These are phyloP conservation scores for Morone saxatilis DNA, from an alignment of 2,113 vertebrate species.

Conservation along the genomic window DNA sequence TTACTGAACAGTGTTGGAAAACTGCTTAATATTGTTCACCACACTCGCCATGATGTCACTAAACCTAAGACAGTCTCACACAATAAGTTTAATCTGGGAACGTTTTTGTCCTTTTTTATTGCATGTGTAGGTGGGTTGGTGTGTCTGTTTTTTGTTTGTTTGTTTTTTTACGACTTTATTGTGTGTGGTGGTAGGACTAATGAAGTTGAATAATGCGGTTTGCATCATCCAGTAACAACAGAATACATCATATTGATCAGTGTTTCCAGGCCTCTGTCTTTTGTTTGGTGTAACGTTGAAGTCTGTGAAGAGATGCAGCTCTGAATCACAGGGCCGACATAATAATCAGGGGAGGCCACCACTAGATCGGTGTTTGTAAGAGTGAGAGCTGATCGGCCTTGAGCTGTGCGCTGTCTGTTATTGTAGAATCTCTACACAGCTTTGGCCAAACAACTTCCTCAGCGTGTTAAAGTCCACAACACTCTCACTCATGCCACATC, in stretches of 20 bases:
- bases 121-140: neutral
- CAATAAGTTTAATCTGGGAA: neutral
- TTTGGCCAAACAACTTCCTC: constrained; percentile 59
- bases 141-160: constrained; percentile 6
- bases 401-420: constrained; percentile 50
- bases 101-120: neutral
- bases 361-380: constrained; percentile 42
- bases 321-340: constrained; percentile 28
- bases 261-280: constrained; percentile 39
- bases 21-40: neutral
- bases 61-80: neutral
- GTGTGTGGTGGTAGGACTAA: neutral
- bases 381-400: constrained; percentile 38
- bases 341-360: constrained; percentile 5
- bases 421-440: constrained; percentile 59
- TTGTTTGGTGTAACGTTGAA: constrained; percentile 19
- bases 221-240: constrained; percentile 28
- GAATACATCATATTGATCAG: constrained; percentile 14
- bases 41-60: neutral
- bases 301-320: constrained; percentile 32
- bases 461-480: constrained; percentile 58
- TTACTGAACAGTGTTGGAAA: neutral
- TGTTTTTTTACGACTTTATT: constrained; percentile 20
- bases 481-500: constrained; percentile 30
- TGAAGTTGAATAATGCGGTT: constrained; percentile 1